These are phyloP conservation scores for Mastomys natalensis DNA, from an alignment of 2,113 vertebrate species.

Conservation along the genomic window DNA sequence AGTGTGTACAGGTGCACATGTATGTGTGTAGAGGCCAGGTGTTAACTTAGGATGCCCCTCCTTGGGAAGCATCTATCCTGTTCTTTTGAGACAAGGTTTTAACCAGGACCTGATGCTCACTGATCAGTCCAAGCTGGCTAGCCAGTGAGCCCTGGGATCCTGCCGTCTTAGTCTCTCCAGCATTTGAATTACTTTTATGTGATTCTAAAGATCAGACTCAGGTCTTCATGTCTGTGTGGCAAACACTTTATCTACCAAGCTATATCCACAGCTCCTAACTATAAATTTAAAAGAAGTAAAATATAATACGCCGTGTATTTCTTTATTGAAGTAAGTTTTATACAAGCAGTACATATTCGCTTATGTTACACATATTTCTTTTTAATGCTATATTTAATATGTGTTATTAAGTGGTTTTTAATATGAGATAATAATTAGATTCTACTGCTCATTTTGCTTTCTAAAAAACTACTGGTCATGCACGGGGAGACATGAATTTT, in stretches of 20 bases:
- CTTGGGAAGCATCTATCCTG: neutral
- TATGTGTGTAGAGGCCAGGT: neutral
- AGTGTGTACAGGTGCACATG: neutral
- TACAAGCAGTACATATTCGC: neutral
- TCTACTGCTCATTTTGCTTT: slow-evolving; percentile 33
- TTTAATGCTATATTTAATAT: neutral
- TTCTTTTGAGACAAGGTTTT: neutral
- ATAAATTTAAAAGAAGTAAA: slow-evolving; percentile 43
- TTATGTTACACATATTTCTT: neutral
- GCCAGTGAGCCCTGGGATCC: neutral
- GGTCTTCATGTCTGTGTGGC: neutral
- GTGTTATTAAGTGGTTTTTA: neutral
- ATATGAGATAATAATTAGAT: neutral
- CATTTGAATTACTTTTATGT: neutral
- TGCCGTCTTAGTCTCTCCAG: too few species aligned
- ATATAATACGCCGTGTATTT: slow-evolving; percentile 13
- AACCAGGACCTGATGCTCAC: neutral
- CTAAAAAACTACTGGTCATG: slow-evolving; percentile 13
- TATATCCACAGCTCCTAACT: neutral
- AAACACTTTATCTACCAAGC: neutral
- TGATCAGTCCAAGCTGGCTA: too few species aligned
- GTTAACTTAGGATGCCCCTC: neutral
- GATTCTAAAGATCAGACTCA: neutral
- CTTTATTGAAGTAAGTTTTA: slow-evolving; percentile 3
- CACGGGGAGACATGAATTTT: neutral